Conservation (phyloP, 2,888 invertebrate species). For the Lepidochrysops patricia region DNA sequence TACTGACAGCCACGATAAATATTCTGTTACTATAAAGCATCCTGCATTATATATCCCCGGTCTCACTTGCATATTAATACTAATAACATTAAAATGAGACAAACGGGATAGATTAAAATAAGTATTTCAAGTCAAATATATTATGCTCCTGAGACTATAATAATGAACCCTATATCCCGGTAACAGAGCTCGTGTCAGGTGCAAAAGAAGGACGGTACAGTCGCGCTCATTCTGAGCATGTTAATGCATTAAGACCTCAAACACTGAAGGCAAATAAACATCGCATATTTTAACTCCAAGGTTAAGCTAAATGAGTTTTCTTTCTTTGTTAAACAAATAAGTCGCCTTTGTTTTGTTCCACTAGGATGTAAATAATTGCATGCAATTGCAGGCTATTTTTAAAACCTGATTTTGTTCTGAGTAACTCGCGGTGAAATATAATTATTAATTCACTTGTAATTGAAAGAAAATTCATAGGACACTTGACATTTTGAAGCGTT, state of each 20-base stretch:
- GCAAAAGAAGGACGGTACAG: too few species aligned
- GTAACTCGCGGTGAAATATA: too few species aligned
- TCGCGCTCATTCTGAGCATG: constrained; percentile 7
- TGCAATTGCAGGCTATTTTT: too few species aligned
- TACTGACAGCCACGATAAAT: too few species aligned
- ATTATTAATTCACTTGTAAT: too few species aligned
- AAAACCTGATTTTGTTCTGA: not conserved
- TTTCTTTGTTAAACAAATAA: constrained; percentile 21
- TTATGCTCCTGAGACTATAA: too few species aligned
- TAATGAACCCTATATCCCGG: too few species aligned
- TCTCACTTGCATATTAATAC: not conserved
- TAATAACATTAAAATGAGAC: constrained; percentile 2
- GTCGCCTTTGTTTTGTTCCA: not conserved
- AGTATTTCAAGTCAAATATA: not conserved
- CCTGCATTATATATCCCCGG: not conserved
- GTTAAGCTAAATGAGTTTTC: constrained; percentile 18
- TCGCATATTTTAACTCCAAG: constrained; percentile 18
- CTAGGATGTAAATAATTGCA: not conserved
- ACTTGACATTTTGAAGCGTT: too few species aligned
- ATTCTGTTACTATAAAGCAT: not conserved
- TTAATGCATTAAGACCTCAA: constrained; percentile 20
- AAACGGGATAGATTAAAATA: constrained; percentile 11
- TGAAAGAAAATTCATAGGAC: too few species aligned
- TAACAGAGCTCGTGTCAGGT: too few species aligned
- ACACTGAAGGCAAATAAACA: constrained; percentile 17